A percentile compares a stretch with the other conserved stretches of the same genome.
phyloP scores from a whole-genome alignment of 2,113 vertebrate species.

The Eclectus roratus region DNA sequence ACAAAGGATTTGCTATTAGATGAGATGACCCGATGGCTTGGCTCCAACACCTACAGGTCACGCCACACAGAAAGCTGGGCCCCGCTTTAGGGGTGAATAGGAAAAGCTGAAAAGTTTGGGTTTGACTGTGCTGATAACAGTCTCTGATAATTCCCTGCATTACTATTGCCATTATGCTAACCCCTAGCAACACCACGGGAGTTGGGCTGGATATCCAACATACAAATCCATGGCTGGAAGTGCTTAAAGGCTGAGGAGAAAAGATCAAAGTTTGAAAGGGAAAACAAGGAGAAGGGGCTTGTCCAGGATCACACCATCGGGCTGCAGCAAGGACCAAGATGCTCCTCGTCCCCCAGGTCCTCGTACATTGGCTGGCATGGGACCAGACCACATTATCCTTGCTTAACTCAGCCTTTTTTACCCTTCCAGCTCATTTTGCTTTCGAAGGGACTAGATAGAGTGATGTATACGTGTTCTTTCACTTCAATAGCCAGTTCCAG shows the following conservation, averaged over 20 bases:
- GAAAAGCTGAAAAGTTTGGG: not conserved
- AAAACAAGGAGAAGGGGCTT: not conserved
- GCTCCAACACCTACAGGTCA: slow-evolving; percentile 37
- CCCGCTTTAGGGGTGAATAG: not conserved
- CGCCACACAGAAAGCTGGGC: not conserved
- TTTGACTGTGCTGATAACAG: not conserved
- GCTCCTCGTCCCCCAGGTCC: not conserved
- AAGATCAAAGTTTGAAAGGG: slow-evolving; percentile 40
- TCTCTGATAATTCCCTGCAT: slow-evolving; percentile 19
- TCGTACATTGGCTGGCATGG: not conserved
- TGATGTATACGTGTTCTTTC: rapidly evolving
- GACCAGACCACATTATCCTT: rapidly evolving
- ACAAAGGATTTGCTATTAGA: slow-evolving; percentile 26
- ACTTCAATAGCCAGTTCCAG: not conserved
- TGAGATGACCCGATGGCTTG: not conserved
- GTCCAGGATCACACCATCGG: not conserved
- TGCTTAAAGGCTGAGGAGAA: slow-evolving; percentile 46
- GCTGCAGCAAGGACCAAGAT: not conserved
- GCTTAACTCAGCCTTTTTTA: not conserved
- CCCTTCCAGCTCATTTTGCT: not conserved
- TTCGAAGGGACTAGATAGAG: not conserved
- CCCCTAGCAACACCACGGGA: slow-evolving; percentile 24
- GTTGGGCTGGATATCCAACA: not conserved
- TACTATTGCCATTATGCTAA: slow-evolving; percentile 15
- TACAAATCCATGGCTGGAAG: slow-evolving; percentile 18